phyloP scores from a whole-genome alignment of 2,113 vertebrate species.

The Campylorhamphus procurvoides region DNA sequence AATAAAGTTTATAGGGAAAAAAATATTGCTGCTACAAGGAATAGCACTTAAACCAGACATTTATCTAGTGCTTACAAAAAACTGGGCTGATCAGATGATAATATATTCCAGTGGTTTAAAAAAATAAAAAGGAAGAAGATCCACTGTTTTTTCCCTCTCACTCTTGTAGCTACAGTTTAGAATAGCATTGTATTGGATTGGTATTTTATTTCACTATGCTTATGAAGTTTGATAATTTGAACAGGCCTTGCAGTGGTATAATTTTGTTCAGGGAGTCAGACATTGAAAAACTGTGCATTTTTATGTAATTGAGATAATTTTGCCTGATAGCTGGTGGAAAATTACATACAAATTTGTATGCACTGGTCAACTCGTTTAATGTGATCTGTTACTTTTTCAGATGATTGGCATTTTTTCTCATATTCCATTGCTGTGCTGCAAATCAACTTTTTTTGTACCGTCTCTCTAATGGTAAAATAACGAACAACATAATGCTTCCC shows the following conservation, averaged over 20 bases:
- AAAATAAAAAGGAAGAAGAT: neutral
- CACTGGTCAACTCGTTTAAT: neutral
- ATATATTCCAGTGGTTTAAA: neutral
- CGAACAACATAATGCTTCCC: slow-evolving; percentile 8
- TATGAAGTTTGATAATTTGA: slow-evolving; percentile 43
- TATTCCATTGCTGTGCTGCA: neutral
- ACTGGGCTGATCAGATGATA: neutral
- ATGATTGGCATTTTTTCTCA: neutral
- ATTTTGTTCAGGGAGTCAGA: slow-evolving; percentile 42
- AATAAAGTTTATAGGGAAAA: slow-evolving; percentile 36
- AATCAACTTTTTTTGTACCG: neutral
- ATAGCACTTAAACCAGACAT: slow-evolving; percentile 20
- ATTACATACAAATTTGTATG: neutral
- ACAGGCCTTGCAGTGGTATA: neutral
- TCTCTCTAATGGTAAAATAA: slow-evolving; percentile 31
- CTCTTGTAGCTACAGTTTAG: slow-evolving; percentile 35
- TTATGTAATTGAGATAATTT: slow-evolving; percentile 41
- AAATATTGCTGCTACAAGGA: slow-evolving; percentile 17
- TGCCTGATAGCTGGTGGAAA: slow-evolving; percentile 29
- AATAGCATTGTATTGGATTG: slow-evolving; percentile 34
- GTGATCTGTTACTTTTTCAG: neutral
- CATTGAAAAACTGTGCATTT: slow-evolving; percentile 7
- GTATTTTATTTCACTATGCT: slow-evolving; percentile 49
- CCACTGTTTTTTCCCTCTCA: neutral
- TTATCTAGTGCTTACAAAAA: slow-evolving; percentile 15